phyloP scores from a whole-genome alignment of 2,797 vertebrate genomes.

The Tokudaia tokunoshimensis region DNA sequence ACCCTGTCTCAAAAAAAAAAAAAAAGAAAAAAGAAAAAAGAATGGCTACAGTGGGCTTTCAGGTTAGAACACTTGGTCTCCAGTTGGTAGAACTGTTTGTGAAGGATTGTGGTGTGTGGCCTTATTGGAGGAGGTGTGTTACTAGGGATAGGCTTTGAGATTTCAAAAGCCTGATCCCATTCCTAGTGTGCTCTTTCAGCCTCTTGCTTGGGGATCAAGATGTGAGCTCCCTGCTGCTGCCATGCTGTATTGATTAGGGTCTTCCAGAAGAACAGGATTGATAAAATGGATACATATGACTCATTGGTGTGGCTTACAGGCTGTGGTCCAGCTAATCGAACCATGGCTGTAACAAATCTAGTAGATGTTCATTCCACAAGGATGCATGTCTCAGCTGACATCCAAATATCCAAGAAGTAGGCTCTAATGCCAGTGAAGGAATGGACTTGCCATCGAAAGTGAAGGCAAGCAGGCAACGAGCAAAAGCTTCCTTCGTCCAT shows the following conservation, averaged over 20 bases:
- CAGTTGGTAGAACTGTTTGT: neutral
- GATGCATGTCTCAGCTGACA: neutral
- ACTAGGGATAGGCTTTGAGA: neutral
- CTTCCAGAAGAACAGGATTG: neutral
- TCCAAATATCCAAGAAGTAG: neutral
- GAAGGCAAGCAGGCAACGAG: neutral
- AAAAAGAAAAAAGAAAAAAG: no score
- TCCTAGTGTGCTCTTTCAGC: neutral
- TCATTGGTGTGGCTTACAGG: neutral
- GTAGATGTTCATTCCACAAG: neutral
- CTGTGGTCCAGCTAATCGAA: neutral
- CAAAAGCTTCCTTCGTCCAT: neutral
- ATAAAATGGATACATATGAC: no score
- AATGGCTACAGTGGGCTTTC: neutral
- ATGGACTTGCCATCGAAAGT: neutral
- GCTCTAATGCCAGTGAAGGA: neutral
- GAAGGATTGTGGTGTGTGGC: neutral
- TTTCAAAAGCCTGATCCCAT: neutral
- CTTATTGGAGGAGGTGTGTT: neutral
- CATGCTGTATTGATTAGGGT: neutral
- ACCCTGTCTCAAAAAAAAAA: no score
- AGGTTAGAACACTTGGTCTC: neutral
- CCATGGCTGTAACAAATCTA: neutral
- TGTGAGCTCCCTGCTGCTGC: no score
- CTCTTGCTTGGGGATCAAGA: neutral